Conservation (phyloP, 1,140 invertebrate genomes). For the Drosophila sucinea region DNA sequence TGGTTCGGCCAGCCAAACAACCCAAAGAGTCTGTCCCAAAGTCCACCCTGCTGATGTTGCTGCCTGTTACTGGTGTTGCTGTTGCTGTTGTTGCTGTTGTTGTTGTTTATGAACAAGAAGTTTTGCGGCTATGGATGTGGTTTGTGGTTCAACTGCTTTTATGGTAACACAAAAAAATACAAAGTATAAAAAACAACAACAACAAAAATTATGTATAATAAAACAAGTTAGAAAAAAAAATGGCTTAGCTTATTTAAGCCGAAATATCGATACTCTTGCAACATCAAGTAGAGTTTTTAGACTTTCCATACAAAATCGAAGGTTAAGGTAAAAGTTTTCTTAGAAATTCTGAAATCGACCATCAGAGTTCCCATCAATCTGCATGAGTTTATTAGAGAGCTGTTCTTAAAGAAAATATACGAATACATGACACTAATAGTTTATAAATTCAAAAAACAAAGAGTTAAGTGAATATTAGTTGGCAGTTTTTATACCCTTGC, state of each 20-base stretch:
- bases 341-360: too few species aligned
- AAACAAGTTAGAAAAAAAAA: slow-evolving; percentile 47
- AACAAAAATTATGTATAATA: slow-evolving; percentile 54
- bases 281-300: too few species aligned
- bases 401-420: too few species aligned
- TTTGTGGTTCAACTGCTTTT: slow-evolving; percentile 81
- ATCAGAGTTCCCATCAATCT: too few species aligned
- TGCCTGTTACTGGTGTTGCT: slow-evolving; percentile 22
- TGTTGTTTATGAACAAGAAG: slow-evolving; percentile 70
- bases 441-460: too few species aligned
- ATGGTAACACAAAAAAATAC: slow-evolving; percentile 66
- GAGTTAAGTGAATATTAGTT: too few species aligned
- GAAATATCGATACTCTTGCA: slow-evolving; percentile 36
- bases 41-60: slow-evolving; percentile 50
- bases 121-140: slow-evolving; percentile 79
- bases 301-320: too few species aligned
- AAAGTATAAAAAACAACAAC: slow-evolving; percentile 38
- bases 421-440: too few species aligned
- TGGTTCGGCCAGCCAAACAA: slow-evolving; percentile 78
- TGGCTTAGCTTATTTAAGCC: neutral
- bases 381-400: too few species aligned
- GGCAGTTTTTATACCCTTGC: too few species aligned
- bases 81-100: slow-evolving; percentile 23
- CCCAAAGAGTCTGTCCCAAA: slow-evolving; percentile 69
- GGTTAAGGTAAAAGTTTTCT: too few species aligned